phyloP scores from a whole-genome alignment of 2,888 invertebrate genomes.

The Troides oblongomaculatus region DNA sequence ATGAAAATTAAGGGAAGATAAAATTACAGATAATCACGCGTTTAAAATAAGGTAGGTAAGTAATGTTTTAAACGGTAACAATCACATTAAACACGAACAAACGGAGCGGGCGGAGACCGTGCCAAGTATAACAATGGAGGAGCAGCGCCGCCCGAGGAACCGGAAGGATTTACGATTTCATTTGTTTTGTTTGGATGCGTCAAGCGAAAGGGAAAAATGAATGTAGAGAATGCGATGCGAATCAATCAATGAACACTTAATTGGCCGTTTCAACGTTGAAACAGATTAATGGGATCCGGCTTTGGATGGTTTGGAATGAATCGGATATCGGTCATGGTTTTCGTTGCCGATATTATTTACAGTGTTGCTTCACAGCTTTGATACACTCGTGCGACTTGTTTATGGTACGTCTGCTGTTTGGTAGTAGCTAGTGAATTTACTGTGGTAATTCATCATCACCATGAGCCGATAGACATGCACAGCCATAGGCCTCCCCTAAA shows the following conservation, averaged over 20 bases:
- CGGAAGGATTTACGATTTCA: slow-evolving; percentile 29
- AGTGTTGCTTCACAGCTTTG: background rate
- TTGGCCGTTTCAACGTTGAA: slow-evolving; percentile 23
- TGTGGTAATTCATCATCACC: too few relatives aligned
- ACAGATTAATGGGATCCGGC: slow-evolving; percentile 5
- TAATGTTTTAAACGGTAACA: slow-evolving; percentile 18
- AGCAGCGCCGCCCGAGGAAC: slow-evolving; percentile 13
- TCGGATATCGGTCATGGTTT: background rate
- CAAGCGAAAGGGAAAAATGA: slow-evolving; percentile 15
- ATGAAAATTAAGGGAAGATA: background rate
- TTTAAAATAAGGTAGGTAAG: slow-evolving; percentile 5
- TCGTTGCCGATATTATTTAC: background rate
- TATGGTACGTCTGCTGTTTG: too few relatives aligned
- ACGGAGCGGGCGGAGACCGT: slow-evolving; percentile 3
- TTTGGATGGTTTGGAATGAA: background rate
- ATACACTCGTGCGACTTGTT: too few relatives aligned
- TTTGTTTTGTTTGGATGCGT: slow-evolving; percentile 23
- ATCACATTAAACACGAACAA: slow-evolving; percentile 22
- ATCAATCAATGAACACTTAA: slow-evolving; percentile 28
- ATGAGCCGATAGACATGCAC: too few relatives aligned
- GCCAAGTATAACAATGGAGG: slow-evolving; percentile 18
- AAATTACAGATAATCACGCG: background rate
- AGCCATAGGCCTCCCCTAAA: too few relatives aligned
- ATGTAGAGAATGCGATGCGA: slow-evolving; percentile 20
- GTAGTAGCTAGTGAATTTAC: too few relatives aligned